Percentiles rank a stretch among this genome's conserved stretches.
These are phyloP conservation scores for Hippocampus zosterae DNA, from an alignment of 2,113 vertebrate species.

Conservation along the genomic window DNA sequence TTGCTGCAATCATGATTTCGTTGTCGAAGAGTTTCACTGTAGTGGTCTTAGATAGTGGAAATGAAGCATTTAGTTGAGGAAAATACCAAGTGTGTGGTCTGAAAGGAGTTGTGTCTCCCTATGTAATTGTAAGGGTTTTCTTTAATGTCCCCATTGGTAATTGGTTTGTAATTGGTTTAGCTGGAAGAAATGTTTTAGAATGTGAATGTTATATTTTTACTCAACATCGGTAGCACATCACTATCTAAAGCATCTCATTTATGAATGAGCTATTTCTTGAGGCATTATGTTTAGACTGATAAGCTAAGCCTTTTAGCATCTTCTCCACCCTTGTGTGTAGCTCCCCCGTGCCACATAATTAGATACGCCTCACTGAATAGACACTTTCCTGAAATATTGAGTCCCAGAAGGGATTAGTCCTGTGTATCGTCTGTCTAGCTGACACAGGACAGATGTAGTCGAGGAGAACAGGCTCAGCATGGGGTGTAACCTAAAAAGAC, in stretches of 20 bases:
- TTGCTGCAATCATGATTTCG: too few relatives aligned
- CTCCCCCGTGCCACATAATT: constrained; percentile 33
- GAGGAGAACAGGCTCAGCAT: constrained; percentile 10
- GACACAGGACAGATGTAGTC: constrained; percentile 3
- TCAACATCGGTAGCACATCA: background rate
- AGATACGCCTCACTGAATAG: constrained; percentile 18
- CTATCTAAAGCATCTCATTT: background rate
- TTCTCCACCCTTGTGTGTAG: background rate
- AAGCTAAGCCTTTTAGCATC: background rate
- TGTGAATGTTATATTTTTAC: too few relatives aligned
- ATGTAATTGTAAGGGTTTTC: background rate
- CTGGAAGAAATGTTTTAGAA: background rate
- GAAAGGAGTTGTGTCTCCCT: background rate
- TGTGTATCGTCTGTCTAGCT: constrained; percentile 14
- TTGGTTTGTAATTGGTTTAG: background rate
- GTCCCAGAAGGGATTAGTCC: constrained; percentile 41
- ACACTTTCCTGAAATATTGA: constrained; percentile 33
- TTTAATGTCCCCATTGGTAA: background rate
- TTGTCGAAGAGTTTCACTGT: too few relatives aligned
- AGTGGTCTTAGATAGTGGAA: too few relatives aligned
- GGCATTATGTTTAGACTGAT: background rate
- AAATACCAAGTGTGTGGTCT: too few relatives aligned
- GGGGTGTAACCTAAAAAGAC: constrained; percentile 45
- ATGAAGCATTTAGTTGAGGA: too few relatives aligned
- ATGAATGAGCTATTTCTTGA: background rate